Evolutionary conservation across 2,113 vertebrate species (phyloP).

Genomic region (Thalassarche chlororhynchos): DNA sequence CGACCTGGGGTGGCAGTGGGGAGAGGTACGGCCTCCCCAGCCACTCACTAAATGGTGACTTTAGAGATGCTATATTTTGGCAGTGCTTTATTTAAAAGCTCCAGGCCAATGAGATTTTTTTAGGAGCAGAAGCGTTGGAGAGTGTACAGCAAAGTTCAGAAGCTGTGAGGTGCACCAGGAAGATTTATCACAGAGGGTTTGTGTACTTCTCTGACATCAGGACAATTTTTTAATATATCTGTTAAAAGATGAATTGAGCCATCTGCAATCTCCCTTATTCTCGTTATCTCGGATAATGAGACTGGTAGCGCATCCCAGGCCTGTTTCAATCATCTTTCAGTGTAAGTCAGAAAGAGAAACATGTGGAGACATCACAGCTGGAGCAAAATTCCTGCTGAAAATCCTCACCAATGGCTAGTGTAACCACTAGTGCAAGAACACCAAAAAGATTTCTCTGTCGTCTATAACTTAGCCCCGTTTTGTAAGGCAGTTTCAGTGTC

Average conservation of each 20-base stretch:
- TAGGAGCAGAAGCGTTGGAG: neutral
- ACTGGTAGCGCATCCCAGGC: fast-evolving
- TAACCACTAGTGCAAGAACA: neutral
- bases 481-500: neutral
- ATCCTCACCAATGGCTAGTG: neutral
- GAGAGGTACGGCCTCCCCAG: neutral
- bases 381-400: neutral
- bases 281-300: neutral
- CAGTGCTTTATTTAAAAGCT: neutral
- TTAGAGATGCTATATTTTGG: neutral
- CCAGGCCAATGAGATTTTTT: neutral
- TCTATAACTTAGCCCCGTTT: neutral
- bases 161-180: neutral
- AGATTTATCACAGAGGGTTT: neutral
- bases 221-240: neutral
- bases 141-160: neutral
- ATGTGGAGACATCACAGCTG: neutral
- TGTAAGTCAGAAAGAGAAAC: neutral
- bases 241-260: neutral
- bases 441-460: neutral
- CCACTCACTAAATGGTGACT: neutral
- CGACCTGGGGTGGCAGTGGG: fast-evolving
- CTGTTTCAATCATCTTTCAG: neutral
- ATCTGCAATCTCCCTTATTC: neutral
- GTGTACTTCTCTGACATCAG: neutral